These are phyloP conservation scores for Volucella inanis DNA, from an alignment of 2,888 invertebrate genomes.

Conservation along the genomic window DNA sequence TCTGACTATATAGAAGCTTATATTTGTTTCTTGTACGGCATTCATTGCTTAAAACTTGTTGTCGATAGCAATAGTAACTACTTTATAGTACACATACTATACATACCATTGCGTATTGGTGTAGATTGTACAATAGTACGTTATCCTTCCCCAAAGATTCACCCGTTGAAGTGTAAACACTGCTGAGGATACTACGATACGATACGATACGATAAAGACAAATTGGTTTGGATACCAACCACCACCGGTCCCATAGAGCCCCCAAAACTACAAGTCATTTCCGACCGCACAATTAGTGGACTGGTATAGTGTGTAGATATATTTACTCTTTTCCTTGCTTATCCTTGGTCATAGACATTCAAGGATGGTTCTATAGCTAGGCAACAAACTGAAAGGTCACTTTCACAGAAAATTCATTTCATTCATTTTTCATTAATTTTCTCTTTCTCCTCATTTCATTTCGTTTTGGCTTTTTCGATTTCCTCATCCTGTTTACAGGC, in stretches of 20 bases:
- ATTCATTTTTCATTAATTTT: constrained; percentile 58
- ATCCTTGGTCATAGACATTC: constrained; percentile 6
- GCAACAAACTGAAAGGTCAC: constrained; percentile 45
- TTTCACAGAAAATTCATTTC: constrained; percentile 56
- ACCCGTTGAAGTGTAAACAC: constrained; percentile 61
- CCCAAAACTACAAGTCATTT: constrained; percentile 52
- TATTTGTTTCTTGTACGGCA: neutral
- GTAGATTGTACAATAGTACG: constrained; percentile 13
- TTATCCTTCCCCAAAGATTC: constrained; percentile 35
- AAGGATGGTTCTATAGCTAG: neutral
- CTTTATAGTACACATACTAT: constrained; percentile 1
- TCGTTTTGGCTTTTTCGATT: constrained; percentile 25
- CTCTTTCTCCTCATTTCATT: constrained; percentile 27
- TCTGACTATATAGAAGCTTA: neutral
- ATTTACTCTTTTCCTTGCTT: neutral
- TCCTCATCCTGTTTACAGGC: neutral
- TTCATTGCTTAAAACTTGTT: neutral
- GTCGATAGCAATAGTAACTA: neutral
- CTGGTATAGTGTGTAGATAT: constrained; percentile 6
- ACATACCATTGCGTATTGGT: constrained; percentile 27
- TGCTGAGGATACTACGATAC: constrained; percentile 44
- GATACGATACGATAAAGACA: constrained; percentile 54
- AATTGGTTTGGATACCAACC: constrained; percentile 52
- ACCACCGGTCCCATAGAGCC: neutral
- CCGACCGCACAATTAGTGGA: constrained; percentile 23